Conservation (phyloP, 2,797 vertebrate species). For the Lophotriccus pileatus region DNA sequence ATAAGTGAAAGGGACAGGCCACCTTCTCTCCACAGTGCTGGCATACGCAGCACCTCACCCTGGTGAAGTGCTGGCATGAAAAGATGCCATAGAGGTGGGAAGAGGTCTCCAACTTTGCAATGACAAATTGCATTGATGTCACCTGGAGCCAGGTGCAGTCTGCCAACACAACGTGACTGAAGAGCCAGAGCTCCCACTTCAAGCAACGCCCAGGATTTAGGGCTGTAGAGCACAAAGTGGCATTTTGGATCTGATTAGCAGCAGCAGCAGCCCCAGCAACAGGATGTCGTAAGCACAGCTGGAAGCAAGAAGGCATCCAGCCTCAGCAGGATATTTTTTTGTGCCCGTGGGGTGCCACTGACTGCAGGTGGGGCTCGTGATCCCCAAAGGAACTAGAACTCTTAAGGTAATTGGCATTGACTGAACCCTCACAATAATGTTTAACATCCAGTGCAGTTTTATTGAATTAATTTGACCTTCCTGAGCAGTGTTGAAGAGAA, state of each 20-base stretch:
- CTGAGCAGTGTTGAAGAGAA: neutral
- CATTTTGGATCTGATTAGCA: neutral
- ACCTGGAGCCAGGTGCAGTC: neutral
- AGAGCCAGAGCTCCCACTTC: neutral
- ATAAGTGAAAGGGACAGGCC: neutral
- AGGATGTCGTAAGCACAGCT: neutral
- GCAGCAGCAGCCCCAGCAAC: neutral
- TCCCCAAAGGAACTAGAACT: neutral
- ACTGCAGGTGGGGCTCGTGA: slow-evolving; percentile 3
- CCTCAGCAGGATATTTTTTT: neutral
- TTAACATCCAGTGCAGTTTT: neutral
- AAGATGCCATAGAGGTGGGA: neutral
- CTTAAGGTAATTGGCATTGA: neutral
- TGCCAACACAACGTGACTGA: rapidly evolving
- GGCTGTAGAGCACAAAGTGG: neutral
- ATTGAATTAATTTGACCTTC: neutral
- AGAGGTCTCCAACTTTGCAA: neutral
- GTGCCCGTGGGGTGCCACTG: neutral
- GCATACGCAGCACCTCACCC: neutral
- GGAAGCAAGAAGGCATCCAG: neutral
- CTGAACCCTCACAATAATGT: neutral
- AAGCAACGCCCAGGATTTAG: neutral
- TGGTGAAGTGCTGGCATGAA: neutral
- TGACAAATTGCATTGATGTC: neutral
- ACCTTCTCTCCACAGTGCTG: neutral